A percentile compares a stretch with the other conserved stretches of the same genome.
Evolutionary conservation across 2,888 invertebrate genomes (phyloP).

Genomic region (Idaea straminata): DNA sequence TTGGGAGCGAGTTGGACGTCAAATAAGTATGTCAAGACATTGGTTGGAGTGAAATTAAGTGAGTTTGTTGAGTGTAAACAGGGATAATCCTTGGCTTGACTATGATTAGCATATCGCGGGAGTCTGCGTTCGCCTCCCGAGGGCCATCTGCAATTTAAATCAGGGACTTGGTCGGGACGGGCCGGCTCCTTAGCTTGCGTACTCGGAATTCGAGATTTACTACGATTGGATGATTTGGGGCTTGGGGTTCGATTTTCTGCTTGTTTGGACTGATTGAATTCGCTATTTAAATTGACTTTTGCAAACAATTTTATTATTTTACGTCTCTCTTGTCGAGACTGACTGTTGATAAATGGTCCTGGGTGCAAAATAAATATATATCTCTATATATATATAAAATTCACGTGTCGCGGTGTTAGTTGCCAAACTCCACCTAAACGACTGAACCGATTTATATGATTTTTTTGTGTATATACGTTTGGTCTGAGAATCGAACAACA

Average conservation of each 20-base stretch:
- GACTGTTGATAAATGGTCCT: conserved; percentile 4
- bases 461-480: too few relatives aligned
- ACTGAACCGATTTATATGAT: too few relatives aligned
- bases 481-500: too few relatives aligned
- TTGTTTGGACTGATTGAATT: conserved; percentile 76
- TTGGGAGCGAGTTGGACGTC: conserved; percentile 28
- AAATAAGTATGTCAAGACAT: conserved; percentile 69
- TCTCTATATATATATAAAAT: not conserved
- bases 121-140: conserved; percentile 71
- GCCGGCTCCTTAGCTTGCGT: conserved; percentile 71
- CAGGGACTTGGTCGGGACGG: conserved; percentile 74
- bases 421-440: too few relatives aligned
- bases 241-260: conserved; percentile 78
- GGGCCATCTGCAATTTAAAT: conserved; percentile 79
- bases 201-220: conserved; percentile 76
- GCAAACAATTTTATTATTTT: conserved; percentile 41
- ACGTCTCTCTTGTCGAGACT: conserved; percentile 23
- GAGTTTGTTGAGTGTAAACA: conserved; percentile 80
- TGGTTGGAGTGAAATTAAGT: conserved; percentile 76
- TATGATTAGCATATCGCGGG: conserved; percentile 80
- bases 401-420: too few relatives aligned
- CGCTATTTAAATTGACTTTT: conserved; percentile 62
- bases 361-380: not conserved
- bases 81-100: conserved; percentile 79
- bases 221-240: conserved; percentile 76